Percentiles rank a stretch among this genome's conserved stretches.
Conservation (phyloP, 2,888 invertebrate species). For the Eulithis testata region DNA sequence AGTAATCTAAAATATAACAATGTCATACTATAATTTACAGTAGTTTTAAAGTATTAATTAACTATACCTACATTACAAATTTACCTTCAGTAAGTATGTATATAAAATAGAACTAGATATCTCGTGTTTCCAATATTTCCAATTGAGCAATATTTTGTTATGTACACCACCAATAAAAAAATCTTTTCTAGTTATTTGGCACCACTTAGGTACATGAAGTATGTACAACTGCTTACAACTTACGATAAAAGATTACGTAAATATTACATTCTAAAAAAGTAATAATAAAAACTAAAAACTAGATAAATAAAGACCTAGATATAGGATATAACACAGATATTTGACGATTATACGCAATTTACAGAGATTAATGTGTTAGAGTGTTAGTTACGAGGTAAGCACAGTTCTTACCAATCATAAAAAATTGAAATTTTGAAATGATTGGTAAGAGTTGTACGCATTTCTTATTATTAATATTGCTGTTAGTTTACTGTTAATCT, state of each 20-base stretch:
- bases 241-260: slow-evolving; percentile 7
- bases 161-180: slow-evolving; percentile 52
- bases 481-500: slow-evolving; percentile 22
- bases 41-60: background rate
- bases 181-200: slow-evolving; percentile 59
- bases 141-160: slow-evolving; percentile 69
- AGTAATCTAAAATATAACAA: too few species aligned
- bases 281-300: slow-evolving; percentile 1
- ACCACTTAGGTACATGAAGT: slow-evolving; percentile 76
- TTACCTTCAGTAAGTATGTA: background rate
- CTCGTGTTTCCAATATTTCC: slow-evolving; percentile 25
- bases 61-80: slow-evolving; percentile 10
- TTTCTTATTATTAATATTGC: background rate
- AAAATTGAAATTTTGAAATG: background rate
- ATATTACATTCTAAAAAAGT: background rate
- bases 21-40: background rate
- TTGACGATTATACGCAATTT: slow-evolving; percentile 46
- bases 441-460: slow-evolving; percentile 11
- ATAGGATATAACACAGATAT: slow-evolving; percentile 48
- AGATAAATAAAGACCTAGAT: slow-evolving; percentile 34
- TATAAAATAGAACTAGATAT: slow-evolving; percentile 14
- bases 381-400: slow-evolving; percentile 33
- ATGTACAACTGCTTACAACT: slow-evolving; percentile 54
- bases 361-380: slow-evolving; percentile 35
- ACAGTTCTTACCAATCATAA: slow-evolving; percentile 4